A percentile compares a stretch with the other conserved stretches of the same genome.
Conservation (phyloP, 2,888 invertebrate species). For the Conchocele bisecta region DNA sequence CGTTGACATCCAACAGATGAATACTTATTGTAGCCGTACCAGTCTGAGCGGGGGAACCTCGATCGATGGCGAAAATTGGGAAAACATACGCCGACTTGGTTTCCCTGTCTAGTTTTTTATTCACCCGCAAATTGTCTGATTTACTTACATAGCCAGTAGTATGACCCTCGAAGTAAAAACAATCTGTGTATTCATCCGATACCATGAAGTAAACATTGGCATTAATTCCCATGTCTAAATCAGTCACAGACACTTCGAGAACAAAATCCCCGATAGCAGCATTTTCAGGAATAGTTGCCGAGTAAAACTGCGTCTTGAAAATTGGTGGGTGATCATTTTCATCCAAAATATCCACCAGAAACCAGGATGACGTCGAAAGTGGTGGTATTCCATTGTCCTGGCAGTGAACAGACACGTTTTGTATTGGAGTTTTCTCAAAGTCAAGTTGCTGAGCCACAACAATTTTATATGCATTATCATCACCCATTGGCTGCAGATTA, state of each 20-base stretch:
- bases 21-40: constrained; percentile 44
- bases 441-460: constrained; percentile 83
- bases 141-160: constrained; percentile 9
- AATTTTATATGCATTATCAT: constrained; percentile 75
- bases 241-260: constrained; percentile 43
- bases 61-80: constrained; percentile 44
- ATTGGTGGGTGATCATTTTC: constrained; percentile 50
- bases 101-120: constrained; percentile 49
- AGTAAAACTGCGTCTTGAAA: constrained; percentile 32
- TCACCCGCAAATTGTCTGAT: constrained; percentile 34
- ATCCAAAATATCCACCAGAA: constrained; percentile 41
- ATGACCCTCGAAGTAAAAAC: constrained; percentile 47
- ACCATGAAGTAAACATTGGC: constrained; percentile 39
- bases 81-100: constrained; percentile 33
- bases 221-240: constrained; percentile 47
- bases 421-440: constrained; percentile 59
- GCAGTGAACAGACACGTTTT: constrained; percentile 51
- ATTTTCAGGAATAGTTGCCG: constrained; percentile 44
- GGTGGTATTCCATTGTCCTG: constrained; percentile 49
- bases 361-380: constrained; percentile 34
- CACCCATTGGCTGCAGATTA: constrained; percentile 65
- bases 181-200: constrained; percentile 20
- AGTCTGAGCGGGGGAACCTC: constrained; percentile 27
- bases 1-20: constrained; percentile 51
- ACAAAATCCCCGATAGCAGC: constrained; percentile 27